These are phyloP conservation scores for Lacerta agilis DNA, from an alignment of 2,797 vertebrate genomes.

Conservation along the genomic window DNA sequence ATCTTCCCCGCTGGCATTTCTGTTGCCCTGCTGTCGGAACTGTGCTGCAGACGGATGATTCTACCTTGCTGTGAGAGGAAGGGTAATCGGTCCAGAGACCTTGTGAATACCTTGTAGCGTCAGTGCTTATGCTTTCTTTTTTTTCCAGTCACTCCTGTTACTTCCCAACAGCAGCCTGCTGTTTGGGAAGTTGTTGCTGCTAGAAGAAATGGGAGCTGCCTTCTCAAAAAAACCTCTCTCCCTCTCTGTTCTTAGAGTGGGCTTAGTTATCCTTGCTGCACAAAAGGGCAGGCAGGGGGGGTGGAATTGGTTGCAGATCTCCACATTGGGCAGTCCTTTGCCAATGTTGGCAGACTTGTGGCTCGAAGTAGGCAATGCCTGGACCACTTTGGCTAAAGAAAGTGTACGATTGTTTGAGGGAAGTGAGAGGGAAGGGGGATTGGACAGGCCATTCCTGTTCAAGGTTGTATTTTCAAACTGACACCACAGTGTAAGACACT, in stretches of 20 bases:
- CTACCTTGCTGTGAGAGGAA: neutral
- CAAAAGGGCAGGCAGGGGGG: neutral
- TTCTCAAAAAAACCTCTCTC: constrained; percentile 49
- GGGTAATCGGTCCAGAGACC: neutral
- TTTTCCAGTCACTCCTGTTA: constrained; percentile 54
- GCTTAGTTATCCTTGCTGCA: constrained; percentile 11
- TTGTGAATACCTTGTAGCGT: constrained; percentile 28
- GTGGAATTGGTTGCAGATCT: neutral
- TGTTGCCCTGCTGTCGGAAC: constrained; percentile 33
- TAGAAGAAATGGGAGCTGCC: constrained; percentile 65
- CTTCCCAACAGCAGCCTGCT: constrained; percentile 54
- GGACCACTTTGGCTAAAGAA: neutral
- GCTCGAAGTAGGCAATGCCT: rapidly evolving
- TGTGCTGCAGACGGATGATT: constrained; percentile 6
- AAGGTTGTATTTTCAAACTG: neutral
- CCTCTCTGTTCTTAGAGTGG: constrained; percentile 50
- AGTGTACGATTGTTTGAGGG: neutral
- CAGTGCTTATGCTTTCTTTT: constrained; percentile 38
- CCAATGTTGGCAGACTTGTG: neutral
- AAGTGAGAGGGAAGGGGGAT: neutral
- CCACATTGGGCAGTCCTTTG: rapidly evolving
- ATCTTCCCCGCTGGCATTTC: constrained; percentile 12
- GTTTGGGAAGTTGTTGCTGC: constrained; percentile 68
- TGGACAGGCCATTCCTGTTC: rapidly evolving
- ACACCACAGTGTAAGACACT: neutral